Percentiles rank a stretch among this genome's conserved stretches.
phyloP scores from a whole-genome alignment of 2,113 vertebrate species.

The Ia io region DNA sequence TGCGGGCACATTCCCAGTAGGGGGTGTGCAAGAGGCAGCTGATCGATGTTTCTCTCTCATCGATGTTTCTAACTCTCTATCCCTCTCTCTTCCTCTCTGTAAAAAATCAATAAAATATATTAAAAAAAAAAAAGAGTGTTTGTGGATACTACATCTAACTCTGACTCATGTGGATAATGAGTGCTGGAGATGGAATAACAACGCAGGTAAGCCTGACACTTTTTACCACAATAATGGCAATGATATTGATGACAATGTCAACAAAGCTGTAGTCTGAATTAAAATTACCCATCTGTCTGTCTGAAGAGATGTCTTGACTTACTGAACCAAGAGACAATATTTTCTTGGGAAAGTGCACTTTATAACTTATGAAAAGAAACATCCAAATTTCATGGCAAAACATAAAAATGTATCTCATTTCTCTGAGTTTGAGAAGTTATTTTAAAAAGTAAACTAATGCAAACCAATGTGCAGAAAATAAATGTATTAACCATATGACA shows the following conservation, averaged over 20 bases:
- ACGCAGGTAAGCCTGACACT: not conserved
- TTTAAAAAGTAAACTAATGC: not conserved
- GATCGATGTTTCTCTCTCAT: too few relatives aligned
- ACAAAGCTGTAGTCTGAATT: not conserved
- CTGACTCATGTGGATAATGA: not conserved
- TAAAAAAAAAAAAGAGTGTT: too few relatives aligned
- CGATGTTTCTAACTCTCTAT: too few relatives aligned
- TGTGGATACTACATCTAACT: not conserved
- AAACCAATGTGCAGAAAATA: not conserved
- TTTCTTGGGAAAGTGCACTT: not conserved
- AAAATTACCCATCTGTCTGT: not conserved
- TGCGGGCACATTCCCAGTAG: too few relatives aligned
- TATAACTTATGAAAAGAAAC: not conserved
- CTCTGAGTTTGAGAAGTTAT: constrained; percentile 11
- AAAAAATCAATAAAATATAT: too few relatives aligned
- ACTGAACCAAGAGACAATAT: not conserved
- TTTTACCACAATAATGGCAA: not conserved
- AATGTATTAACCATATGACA: not conserved
- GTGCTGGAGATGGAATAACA: not conserved
- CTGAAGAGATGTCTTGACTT: not conserved
- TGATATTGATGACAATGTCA: not conserved
- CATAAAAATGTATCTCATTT: not conserved
- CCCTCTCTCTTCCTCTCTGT: too few relatives aligned
- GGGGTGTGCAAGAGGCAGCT: too few relatives aligned
- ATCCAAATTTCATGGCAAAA: not conserved